Conservation (phyloP, 2,113 vertebrate genomes). For the Actinemys pallida region DNA sequence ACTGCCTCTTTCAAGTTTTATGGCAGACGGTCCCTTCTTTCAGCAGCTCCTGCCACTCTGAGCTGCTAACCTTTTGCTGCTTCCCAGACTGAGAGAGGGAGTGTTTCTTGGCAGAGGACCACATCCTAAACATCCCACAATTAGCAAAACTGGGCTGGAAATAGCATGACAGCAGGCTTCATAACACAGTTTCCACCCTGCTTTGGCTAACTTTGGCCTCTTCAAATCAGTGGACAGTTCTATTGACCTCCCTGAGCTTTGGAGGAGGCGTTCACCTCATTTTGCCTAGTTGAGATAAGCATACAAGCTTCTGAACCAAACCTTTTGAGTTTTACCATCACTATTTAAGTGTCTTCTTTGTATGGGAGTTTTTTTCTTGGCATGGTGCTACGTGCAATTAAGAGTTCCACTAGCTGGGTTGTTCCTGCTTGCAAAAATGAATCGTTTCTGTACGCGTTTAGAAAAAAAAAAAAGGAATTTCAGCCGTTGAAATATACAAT, state of each 20-base stretch:
- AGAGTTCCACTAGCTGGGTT: constrained; percentile 58
- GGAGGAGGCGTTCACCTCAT: rapidly evolving
- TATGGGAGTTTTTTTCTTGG: constrained; percentile 37
- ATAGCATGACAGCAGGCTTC: background rate
- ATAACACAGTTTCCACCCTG: background rate
- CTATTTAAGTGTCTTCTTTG: background rate
- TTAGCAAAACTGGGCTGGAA: background rate
- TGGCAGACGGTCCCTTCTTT: background rate
- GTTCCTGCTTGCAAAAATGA: constrained; percentile 58
- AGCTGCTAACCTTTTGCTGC: rapidly evolving
- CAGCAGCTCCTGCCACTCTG: background rate
- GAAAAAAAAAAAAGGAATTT: constrained; percentile 37
- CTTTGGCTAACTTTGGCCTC: background rate
- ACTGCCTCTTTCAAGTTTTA: background rate
- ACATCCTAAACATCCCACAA: background rate
- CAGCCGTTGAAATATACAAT: constrained; percentile 67
- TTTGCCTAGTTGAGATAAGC: background rate
- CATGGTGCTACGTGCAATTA: constrained; percentile 41
- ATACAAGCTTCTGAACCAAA: background rate
- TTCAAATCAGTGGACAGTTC: background rate
- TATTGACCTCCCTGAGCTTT: background rate
- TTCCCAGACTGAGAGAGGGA: background rate
- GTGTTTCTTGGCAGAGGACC: rapidly evolving
- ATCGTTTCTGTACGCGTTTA: constrained; percentile 28
- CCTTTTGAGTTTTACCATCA: background rate